A percentile compares a stretch with the other conserved stretches of the same genome.
These are phyloP conservation scores for Furcifer pardalis DNA, from an alignment of 2,797 vertebrate species.

Conservation along the genomic window DNA sequence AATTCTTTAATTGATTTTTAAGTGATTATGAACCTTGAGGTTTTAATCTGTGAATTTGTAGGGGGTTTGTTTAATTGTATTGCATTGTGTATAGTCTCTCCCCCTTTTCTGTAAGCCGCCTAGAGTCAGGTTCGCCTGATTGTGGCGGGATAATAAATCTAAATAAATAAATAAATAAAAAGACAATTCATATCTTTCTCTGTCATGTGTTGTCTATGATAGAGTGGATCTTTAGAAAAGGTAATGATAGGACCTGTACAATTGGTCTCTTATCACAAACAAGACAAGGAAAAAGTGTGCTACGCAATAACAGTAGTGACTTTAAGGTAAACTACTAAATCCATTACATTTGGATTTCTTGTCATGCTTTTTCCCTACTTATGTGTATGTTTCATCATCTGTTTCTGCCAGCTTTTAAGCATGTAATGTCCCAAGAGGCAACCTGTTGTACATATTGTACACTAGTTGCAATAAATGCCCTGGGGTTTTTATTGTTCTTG, in stretches of 20 bases:
- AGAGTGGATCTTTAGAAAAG: not conserved
- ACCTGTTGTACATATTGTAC: not conserved
- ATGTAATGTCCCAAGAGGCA: not conserved
- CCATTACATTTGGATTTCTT: not conserved
- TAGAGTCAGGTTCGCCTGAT: no score
- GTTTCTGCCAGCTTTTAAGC: conserved; percentile 29
- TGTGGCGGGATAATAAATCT: no score
- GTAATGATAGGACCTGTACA: not conserved
- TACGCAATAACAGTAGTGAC: not conserved
- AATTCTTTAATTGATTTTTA: no score
- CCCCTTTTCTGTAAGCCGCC: no score
- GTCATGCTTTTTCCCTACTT: not conserved
- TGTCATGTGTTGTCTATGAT: not conserved
- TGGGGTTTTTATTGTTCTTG: not conserved
- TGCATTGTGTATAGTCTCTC: no score
- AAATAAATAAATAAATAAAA: no score
- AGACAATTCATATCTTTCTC: not conserved
- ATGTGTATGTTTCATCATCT: conserved; percentile 39
- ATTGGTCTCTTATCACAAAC: not conserved
- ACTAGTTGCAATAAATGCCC: not conserved
- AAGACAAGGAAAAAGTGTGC: not conserved
- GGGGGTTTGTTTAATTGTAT: no score
- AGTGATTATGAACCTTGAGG: no score
- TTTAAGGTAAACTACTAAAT: not conserved
- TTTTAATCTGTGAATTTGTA: no score